Conservation (phyloP, 2,888 invertebrate genomes). For the Netelia inedita region DNA sequence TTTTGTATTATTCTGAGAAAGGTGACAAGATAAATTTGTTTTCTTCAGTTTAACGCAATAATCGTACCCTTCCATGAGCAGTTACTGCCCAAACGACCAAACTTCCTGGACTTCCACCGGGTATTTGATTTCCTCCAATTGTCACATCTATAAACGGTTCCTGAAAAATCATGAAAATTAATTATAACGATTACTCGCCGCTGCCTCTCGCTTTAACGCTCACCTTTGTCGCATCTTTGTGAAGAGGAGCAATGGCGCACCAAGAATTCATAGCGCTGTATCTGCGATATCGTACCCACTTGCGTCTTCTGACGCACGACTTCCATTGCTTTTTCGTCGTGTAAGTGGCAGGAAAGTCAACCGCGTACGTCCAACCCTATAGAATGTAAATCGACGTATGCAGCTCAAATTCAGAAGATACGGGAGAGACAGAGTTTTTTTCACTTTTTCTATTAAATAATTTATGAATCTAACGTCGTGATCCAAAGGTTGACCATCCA, state of each 20-base stretch:
- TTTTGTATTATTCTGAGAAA: too few species aligned
- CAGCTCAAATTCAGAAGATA: constrained; percentile 6
- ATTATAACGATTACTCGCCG: constrained; percentile 9
- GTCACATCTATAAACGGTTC: constrained; percentile 97
- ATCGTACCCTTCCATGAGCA: constrained; percentile 92
- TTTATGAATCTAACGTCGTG: constrained; percentile 88
- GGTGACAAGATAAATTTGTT: too few species aligned
- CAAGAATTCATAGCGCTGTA: constrained; percentile 96
- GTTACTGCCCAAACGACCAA: constrained; percentile 97
- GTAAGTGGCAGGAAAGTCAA: constrained; percentile 95
- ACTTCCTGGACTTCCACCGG: constrained; percentile 91
- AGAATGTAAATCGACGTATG: constrained; percentile 19
- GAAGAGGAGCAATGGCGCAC: constrained; percentile 95
- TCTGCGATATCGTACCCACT: constrained; percentile 95
- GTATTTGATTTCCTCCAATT: constrained; percentile 93
- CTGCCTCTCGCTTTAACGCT: constrained; percentile 28
- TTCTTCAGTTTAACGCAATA: not conserved
- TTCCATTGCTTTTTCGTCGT: constrained; percentile 94
- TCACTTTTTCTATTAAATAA: constrained; percentile 21
- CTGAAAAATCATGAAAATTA: constrained; percentile 82
- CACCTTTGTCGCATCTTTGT: constrained; percentile 94
- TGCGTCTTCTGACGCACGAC: constrained; percentile 94
- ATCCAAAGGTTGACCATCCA: constrained; percentile 94
- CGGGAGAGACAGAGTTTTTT: too few species aligned
- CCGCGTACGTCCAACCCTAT: constrained; percentile 95